A percentile compares a stretch with the other conserved stretches of the same genome.
phyloP scores from a whole-genome alignment of 2,113 vertebrate genomes.

The Trogon surrucura region DNA sequence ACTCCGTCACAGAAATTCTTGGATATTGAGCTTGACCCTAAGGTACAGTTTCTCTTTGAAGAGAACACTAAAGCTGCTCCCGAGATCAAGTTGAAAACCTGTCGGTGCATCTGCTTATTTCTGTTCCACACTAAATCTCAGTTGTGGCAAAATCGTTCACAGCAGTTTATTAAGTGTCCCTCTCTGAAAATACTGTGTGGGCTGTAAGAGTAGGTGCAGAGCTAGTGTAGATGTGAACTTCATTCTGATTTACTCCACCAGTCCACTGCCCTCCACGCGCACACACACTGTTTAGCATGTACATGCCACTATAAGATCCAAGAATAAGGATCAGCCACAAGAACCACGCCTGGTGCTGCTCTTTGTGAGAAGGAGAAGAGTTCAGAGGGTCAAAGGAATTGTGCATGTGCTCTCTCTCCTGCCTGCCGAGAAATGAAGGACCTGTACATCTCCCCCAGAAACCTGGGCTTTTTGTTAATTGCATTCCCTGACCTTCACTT shows the following conservation, averaged over 20 bases:
- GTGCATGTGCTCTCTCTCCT: not conserved
- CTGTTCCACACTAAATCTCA: not conserved
- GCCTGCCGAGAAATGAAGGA: not conserved
- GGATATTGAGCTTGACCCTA: not conserved
- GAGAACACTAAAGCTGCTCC: not conserved
- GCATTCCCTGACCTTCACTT: not conserved
- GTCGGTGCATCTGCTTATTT: not conserved
- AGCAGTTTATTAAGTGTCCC: not conserved
- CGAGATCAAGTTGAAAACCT: not conserved
- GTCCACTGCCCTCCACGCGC: not conserved
- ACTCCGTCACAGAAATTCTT: not conserved
- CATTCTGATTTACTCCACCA: not conserved
- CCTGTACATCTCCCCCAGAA: not conserved
- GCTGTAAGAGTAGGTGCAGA: not conserved
- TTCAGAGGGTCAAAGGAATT: not conserved
- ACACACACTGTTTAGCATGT: rapidly evolving
- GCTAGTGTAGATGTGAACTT: not conserved
- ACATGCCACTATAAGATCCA: not conserved
- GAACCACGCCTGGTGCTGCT: not conserved
- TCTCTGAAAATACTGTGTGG: not conserved
- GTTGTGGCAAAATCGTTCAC: not conserved
- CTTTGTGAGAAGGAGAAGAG: not conserved
- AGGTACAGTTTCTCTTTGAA: not conserved
- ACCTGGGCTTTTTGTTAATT: not conserved
- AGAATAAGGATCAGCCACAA: not conserved